Percentiles rank a stretch among this genome's conserved stretches.
These are phyloP conservation scores for Chymomyza costata DNA, from an alignment of 1,140 invertebrate species.

Conservation along the genomic window DNA sequence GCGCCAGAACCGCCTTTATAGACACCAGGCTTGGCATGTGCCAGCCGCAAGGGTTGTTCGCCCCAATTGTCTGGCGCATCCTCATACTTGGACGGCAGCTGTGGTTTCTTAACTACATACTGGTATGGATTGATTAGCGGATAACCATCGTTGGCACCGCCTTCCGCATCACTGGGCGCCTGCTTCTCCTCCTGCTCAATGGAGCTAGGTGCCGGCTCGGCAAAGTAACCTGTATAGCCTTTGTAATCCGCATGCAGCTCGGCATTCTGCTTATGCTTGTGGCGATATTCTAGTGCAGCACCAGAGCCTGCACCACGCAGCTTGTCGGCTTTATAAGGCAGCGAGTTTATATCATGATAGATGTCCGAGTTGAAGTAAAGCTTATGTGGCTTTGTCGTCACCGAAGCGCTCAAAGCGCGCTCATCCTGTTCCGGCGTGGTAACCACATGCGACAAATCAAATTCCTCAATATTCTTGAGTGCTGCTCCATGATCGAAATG, in stretches of 20 bases:
- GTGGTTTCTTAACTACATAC: conserved; percentile 66
- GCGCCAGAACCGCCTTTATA: conserved; percentile 5
- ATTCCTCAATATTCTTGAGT: conserved; percentile 67
- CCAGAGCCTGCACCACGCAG: conserved; percentile 4
- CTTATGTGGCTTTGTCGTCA: conserved; percentile 50
- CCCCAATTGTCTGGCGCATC: conserved; percentile 42
- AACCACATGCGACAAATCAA: conserved; percentile 66
- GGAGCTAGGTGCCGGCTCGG: conserved; percentile 42
- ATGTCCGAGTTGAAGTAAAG: conserved; percentile 71
- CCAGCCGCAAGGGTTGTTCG: conserved; percentile 44
- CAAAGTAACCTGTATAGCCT: conserved; percentile 65
- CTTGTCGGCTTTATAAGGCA: conserved; percentile 62
- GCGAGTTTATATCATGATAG: conserved; percentile 71
- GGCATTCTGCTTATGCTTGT: conserved; percentile 44
- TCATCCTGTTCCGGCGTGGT: conserved; percentile 50
- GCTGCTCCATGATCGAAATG: conserved; percentile 67
- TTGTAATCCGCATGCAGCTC: conserved; percentile 57
- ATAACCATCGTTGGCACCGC: conserved; percentile 41
- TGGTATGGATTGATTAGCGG: conserved; percentile 62
- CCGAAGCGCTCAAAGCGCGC: background rate
- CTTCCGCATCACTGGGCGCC: background rate
- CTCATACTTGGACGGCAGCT: conserved; percentile 42
- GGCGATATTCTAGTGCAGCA: conserved; percentile 43
- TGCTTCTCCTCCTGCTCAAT: conserved; percentile 21
- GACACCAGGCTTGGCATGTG: conserved; percentile 14